These are phyloP conservation scores for Bucco capensis DNA, from an alignment of 2,113 vertebrate species.

Conservation along the genomic window DNA sequence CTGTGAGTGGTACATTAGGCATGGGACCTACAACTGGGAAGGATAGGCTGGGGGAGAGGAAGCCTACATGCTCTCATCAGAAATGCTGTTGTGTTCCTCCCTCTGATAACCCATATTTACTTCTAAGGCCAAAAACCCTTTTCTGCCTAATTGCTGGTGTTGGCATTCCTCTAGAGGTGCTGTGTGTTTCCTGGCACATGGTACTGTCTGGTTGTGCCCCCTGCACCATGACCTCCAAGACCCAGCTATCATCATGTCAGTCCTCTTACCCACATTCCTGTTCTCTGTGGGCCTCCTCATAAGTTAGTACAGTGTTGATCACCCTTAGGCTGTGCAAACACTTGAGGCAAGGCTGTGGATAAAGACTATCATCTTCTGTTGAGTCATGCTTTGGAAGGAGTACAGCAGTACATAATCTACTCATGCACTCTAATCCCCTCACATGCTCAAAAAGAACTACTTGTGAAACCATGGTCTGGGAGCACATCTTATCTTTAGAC, in stretches of 20 bases:
- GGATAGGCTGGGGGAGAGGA: neutral
- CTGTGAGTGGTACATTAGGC: neutral
- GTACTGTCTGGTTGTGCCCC: neutral
- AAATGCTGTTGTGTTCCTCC: neutral
- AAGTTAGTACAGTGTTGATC: neutral
- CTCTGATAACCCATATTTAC: neutral
- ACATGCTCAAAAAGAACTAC: neutral
- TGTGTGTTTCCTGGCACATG: neutral
- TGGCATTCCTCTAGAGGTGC: neutral
- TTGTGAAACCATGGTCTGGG: neutral
- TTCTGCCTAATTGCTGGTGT: rapidly evolving
- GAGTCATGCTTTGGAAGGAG: neutral
- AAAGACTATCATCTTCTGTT: neutral
- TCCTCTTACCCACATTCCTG: neutral
- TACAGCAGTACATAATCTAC: rapidly evolving
- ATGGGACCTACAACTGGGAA: neutral
- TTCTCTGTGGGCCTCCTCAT: neutral
- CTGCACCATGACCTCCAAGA: neutral
- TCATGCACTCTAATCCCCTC: neutral
- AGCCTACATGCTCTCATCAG: neutral
- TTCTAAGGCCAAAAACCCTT: neutral
- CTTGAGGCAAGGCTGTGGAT: neutral
- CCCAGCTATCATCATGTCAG: neutral
- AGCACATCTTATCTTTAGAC: neutral
- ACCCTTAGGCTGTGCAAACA: neutral